phyloP scores from a whole-genome alignment of 2,797 vertebrate species.

The Fistularia commersonii region DNA sequence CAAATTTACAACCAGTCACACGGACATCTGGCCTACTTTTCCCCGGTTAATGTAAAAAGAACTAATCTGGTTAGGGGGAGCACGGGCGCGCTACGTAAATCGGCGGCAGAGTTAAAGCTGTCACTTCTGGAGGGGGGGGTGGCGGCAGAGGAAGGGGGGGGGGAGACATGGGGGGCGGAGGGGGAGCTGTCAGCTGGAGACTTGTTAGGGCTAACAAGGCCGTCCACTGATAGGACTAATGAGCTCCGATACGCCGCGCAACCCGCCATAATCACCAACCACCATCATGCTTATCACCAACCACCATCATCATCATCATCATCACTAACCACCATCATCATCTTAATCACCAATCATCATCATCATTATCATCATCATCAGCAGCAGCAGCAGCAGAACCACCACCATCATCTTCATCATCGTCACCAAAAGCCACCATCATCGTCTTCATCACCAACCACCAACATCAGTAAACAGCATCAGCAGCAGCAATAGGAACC shows the following conservation, averaged over 20 bases:
- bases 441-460: too few relatives aligned
- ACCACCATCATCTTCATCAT: too few relatives aligned
- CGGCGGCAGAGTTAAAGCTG: slow-evolving; percentile 73
- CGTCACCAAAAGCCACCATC: too few relatives aligned
- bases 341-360: too few relatives aligned
- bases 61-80: slow-evolving; percentile 88
- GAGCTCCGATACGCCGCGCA: slow-evolving; percentile 35
- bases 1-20: slow-evolving; percentile 84
- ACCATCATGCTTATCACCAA: too few relatives aligned
- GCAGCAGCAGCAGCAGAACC: too few relatives aligned
- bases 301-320: too few relatives aligned
- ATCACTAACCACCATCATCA: too few relatives aligned
- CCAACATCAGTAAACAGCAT: too few relatives aligned
- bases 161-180: slow-evolving; percentile 30
- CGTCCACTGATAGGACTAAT: slow-evolving; percentile 73
- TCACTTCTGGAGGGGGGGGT: slow-evolving; percentile 66
- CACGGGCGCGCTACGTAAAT: slow-evolving; percentile 74
- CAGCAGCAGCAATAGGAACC: too few relatives aligned
- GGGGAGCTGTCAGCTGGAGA: slow-evolving; percentile 73
- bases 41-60: slow-evolving; percentile 73
- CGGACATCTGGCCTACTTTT: slow-evolving; percentile 91
- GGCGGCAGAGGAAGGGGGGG: slow-evolving; percentile 27
- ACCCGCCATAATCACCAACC: too few relatives aligned
- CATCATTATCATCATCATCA: too few relatives aligned
- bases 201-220: slow-evolving; percentile 69